phyloP scores from a whole-genome alignment of 2,888 invertebrate species.

The Matsumyia berberina region DNA sequence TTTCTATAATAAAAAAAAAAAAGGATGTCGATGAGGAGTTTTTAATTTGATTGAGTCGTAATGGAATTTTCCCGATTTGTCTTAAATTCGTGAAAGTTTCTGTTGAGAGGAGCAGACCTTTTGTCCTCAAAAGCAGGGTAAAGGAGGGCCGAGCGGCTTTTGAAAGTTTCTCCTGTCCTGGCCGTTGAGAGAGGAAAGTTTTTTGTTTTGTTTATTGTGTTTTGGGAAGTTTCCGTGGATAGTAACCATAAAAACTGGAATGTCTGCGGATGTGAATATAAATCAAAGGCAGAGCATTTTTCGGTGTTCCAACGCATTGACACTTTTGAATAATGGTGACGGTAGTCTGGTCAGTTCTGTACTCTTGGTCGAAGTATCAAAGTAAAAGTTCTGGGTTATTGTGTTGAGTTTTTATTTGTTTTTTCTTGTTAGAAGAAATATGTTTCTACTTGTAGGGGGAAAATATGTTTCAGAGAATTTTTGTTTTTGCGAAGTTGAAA shows the following conservation, averaged over 20 bases:
- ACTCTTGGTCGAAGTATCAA: conserved; percentile 15
- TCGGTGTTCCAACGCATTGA: conserved; percentile 51
- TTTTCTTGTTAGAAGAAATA: conserved; percentile 45
- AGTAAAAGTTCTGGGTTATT: conserved; percentile 36
- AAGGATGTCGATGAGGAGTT: conserved; percentile 25
- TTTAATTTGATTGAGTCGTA: conserved; percentile 64
- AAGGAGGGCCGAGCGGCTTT: not conserved
- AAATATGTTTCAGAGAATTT: conserved; percentile 57
- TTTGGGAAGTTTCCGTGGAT: conserved; percentile 19
- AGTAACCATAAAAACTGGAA: conserved; percentile 37
- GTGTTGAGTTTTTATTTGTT: conserved; percentile 11
- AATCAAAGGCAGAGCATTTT: conserved; percentile 42
- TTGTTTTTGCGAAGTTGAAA: not conserved
- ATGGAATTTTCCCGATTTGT: conserved; percentile 48
- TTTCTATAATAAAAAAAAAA: not conserved
- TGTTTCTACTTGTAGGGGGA: conserved; percentile 34
- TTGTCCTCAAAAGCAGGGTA: not conserved
- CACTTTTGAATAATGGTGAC: conserved; percentile 53
- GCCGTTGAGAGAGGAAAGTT: conserved; percentile 20
- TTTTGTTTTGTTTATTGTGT: conserved; percentile 45
- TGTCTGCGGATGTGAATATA: conserved; percentile 29
- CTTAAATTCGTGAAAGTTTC: conserved; percentile 18
- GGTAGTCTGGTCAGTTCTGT: conserved; percentile 59
- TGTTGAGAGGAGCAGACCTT: not conserved
- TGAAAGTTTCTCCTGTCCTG: conserved; percentile 13